Evolutionary conservation across 2,113 vertebrate species (phyloP), one percentile per base, ranked within the genome.

Genomic region (Silurus glanis): DNA sequence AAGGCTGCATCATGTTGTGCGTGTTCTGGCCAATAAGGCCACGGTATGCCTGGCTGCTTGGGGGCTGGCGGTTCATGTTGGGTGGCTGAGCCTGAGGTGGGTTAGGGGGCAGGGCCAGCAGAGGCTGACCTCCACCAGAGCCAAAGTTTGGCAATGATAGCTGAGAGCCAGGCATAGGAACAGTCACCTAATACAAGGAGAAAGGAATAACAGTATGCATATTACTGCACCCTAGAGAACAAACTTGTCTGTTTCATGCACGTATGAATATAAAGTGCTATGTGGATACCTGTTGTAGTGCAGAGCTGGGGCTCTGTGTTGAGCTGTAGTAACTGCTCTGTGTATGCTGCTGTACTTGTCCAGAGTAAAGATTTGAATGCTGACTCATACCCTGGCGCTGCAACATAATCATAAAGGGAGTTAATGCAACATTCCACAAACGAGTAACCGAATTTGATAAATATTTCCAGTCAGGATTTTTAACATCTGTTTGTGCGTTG

Each of bases 281-380:
- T 71, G 61, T 74, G 28, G 47, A 56, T 71, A 98, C 98, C 97
- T 99, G 98, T 93, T 99, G 98, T 88, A 99, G 95, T 89, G 97
- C 96, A 90, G 96, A 95, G 81, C 93, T 98, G 59, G 97, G 96
- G 47, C 97, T 97, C 90, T 98, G 98, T 74, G 97, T 97, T 89
- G 97, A 97, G 90, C 97, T 99, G 91, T 99, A 99, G 93, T 98
- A 99, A 90, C 95, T 99, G 87, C 96, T 99, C 92, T 99, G 98
- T 49, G 96, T 96, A 88, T 98, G 97, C 88, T 98, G 98, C 14
- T 98, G 98, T 78, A 98, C 96, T 94, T 97, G 97, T 81, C 98
- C 97, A 74, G 98, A 97, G 92, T 98, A 99, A 89, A 99, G 94
- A 91, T 96, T 99, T 83, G 97, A 98, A 94, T 97, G 97, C 93